A percentile compares a stretch with the other conserved stretches of the same genome.
phyloP scores from a whole-genome alignment of 2,113 vertebrate species.

The Sigmodon hispidus region DNA sequence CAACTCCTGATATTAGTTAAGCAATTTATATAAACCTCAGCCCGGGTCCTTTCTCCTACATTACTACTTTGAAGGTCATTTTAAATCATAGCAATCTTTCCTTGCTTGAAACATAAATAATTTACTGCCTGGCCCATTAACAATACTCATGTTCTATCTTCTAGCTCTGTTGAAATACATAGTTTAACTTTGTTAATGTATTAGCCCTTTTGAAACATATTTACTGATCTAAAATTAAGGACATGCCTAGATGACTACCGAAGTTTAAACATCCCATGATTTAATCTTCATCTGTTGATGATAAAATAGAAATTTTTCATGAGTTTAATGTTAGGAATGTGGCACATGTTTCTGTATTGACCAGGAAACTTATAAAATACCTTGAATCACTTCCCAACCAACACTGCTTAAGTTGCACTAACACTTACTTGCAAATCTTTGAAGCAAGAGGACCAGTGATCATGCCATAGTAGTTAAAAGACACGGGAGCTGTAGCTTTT shows the following conservation, averaged over 20 bases:
- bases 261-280: slow-evolving; percentile 23
- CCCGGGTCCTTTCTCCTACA: background rate
- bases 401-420: background rate
- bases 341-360: background rate
- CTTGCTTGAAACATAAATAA: background rate
- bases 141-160: background rate
- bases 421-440: slow-evolving; percentile 97
- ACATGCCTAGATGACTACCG: background rate
- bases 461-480: slow-evolving; percentile 96
- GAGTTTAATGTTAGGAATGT: background rate
- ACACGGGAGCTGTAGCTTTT: slow-evolving; percentile 95
- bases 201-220: background rate
- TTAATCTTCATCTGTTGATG: background rate
- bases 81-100: background rate
- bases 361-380: background rate
- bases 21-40: background rate
- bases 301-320: background rate
- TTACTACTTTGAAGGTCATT: background rate
- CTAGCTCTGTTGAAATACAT: background rate
- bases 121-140: background rate
- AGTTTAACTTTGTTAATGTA: background rate
- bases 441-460: slow-evolving; percentile 91
- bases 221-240: background rate
- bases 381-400: background rate
- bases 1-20: background rate